Percentiles rank a stretch among this genome's conserved stretches.
These are phyloP conservation scores for Eumaeus atala DNA, from an alignment of 1,140 invertebrate species.

Conservation along the genomic window DNA sequence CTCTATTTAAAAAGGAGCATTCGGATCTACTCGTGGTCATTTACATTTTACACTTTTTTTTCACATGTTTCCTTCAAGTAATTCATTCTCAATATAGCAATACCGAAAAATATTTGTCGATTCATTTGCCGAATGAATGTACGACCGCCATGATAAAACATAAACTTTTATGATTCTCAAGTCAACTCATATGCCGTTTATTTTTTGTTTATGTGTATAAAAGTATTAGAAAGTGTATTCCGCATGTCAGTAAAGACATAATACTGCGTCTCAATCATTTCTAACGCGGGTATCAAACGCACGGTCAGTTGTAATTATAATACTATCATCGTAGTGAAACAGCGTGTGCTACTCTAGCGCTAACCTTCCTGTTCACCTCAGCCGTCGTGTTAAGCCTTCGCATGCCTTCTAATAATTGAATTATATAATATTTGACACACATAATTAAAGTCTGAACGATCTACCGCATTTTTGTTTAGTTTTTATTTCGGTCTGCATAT, in stretches of 20 bases:
- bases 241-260: background rate
- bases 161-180: too few relatives aligned
- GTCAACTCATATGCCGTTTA: too few relatives aligned
- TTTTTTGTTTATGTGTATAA: background rate
- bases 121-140: too few relatives aligned
- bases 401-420: slow-evolving; percentile 18
- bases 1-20: too few relatives aligned
- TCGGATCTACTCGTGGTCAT: too few relatives aligned
- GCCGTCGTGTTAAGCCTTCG: slow-evolving; percentile 21
- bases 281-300: background rate
- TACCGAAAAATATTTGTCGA: too few relatives aligned
- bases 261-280: slow-evolving; percentile 7
- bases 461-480: background rate
- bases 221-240: slow-evolving; percentile 6
- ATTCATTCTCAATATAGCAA: too few relatives aligned
- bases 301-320: slow-evolving; percentile 1
- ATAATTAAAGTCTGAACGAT: background rate
- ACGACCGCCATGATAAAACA: too few relatives aligned
- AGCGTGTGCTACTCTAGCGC: slow-evolving; percentile 2
- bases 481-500: too few relatives aligned
- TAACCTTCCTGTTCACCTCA: slow-evolving; percentile 30
- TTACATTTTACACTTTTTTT: too few relatives aligned
- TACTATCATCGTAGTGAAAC: slow-evolving; percentile 8
- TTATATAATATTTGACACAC: slow-evolving; percentile 9
- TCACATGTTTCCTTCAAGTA: too few relatives aligned